Evolutionary conservation across 1,140 invertebrate species (phyloP).

Genomic region (Drosophila bifasciata): DNA sequence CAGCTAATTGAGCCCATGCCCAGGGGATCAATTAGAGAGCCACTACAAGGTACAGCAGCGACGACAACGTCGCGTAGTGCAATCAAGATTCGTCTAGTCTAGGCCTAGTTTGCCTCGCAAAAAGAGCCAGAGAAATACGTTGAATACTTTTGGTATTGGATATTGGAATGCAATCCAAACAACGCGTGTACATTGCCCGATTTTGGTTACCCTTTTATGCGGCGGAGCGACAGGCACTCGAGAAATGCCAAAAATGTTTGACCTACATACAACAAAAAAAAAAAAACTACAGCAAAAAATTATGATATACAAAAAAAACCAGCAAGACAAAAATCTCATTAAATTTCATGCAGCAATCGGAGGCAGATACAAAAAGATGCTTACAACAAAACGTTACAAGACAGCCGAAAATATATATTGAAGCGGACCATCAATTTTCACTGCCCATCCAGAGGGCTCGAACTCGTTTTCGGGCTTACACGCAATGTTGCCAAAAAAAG

Average conservation of each 20-base stretch:
- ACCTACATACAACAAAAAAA: constrained; percentile 61
- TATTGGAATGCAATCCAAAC: constrained; percentile 57
- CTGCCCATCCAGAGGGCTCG: constrained; percentile 42
- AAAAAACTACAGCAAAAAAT: constrained; percentile 52
- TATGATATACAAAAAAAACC: constrained; percentile 52
- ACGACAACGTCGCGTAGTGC: constrained; percentile 16
- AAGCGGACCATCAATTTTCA: constrained; percentile 60
- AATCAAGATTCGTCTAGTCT: constrained; percentile 39
- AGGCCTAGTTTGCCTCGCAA: constrained; percentile 20
- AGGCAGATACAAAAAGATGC: constrained; percentile 35
- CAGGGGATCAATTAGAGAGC: constrained; percentile 73
- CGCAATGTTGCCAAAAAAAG: constrained; percentile 44
- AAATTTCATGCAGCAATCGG: constrained; percentile 65
- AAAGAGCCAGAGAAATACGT: constrained; percentile 13
- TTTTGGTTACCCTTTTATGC: constrained; percentile 65
- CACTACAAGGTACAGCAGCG: not conserved
- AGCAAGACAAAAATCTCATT: constrained; percentile 63
- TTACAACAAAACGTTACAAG: constrained; percentile 53
- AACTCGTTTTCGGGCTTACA: constrained; percentile 53
- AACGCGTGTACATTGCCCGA: constrained; percentile 56
- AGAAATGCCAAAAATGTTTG: constrained; percentile 71
- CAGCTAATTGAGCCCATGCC: constrained; percentile 73
- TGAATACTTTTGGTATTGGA: constrained; percentile 29
- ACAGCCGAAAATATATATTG: constrained; percentile 50
- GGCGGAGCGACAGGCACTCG: constrained; percentile 32